phyloP scores from a whole-genome alignment of 2,797 vertebrate genomes.

The Mastacembelus armatus region DNA sequence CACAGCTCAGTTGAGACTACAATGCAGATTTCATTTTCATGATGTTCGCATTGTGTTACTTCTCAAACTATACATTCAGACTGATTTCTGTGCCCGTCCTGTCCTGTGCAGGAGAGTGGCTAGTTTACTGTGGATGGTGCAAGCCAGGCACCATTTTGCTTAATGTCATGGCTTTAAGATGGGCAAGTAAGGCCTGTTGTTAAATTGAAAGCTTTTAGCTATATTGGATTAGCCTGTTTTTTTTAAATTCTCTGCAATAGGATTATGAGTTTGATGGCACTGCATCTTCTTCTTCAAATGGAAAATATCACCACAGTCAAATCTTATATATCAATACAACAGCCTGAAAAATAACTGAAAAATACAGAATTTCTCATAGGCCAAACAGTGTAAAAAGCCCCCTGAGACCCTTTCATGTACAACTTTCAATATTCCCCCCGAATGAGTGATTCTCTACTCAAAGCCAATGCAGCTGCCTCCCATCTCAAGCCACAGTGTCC shows the following conservation, averaged over 20 bases:
- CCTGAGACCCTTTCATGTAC: conserved; percentile 30
- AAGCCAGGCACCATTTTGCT: conserved; percentile 24
- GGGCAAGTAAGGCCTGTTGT: conserved; percentile 22
- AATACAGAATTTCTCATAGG: conserved; percentile 5
- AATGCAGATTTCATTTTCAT: conserved; percentile 44
- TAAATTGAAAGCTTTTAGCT: conserved; percentile 21
- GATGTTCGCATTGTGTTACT: conserved; percentile 34
- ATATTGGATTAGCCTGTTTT: not conserved
- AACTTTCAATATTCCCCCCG: conserved; percentile 25
- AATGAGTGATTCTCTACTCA: conserved; percentile 27
- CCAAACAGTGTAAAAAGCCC: conserved; percentile 34
- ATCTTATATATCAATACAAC: not conserved
- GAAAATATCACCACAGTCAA: not conserved
- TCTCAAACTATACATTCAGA: conserved; percentile 46
- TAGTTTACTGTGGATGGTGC: conserved; percentile 12
- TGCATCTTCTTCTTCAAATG: not conserved
- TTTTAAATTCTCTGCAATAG: not conserved
- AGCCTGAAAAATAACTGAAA: too few relatives aligned
- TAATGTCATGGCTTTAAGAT: conserved; percentile 28
- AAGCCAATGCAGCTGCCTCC: conserved; percentile 40
- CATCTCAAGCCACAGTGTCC: conserved; percentile 35
- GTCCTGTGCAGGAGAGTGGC: conserved; percentile 37
- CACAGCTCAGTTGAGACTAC: conserved; percentile 35
- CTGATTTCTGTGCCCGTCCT: conserved; percentile 44
- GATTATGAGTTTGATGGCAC: not conserved